A percentile compares a stretch with the other conserved stretches of the same genome.
Conservation (phyloP, 2,888 invertebrate species). For the Orthosia cruda region DNA sequence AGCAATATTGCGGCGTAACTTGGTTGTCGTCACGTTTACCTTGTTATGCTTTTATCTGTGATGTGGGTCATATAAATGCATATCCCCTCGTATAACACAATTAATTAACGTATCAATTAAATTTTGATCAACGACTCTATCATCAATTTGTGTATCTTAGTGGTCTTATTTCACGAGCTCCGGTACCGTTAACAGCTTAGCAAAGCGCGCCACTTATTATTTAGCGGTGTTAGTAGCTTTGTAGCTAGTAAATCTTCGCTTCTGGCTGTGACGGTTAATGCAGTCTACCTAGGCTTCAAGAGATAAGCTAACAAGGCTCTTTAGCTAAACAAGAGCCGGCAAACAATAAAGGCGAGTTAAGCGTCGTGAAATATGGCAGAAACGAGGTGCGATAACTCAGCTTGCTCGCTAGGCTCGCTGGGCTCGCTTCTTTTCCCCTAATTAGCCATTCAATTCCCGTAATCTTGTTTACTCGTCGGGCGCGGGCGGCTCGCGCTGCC, state of each 20-base stretch:
- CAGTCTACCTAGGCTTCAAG: constrained; percentile 86
- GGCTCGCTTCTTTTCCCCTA: constrained; percentile 90
- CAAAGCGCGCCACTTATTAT: constrained; percentile 68
- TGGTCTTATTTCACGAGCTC: constrained; percentile 46
- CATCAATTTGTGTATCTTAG: constrained; percentile 47
- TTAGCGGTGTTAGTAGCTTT: constrained; percentile 78
- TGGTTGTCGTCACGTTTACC: constrained; percentile 80
- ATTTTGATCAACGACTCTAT: constrained; percentile 43
- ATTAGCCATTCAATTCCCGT: constrained; percentile 92
- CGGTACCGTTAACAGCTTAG: constrained; percentile 63
- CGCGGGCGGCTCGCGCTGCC: constrained; percentile 87
- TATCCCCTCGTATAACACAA: constrained; percentile 72
- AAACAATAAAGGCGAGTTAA: constrained; percentile 89
- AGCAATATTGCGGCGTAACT: constrained; percentile 80
- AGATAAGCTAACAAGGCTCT: constrained; percentile 90
- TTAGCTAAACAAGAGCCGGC: constrained; percentile 89
- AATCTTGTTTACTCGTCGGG: constrained; percentile 91
- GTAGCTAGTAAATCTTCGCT: constrained; percentile 83
- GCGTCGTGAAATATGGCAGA: constrained; percentile 90
- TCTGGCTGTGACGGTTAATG: constrained; percentile 85
- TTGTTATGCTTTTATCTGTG: constrained; percentile 77
- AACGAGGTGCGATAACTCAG: constrained; percentile 90
- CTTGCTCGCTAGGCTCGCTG: constrained; percentile 81
- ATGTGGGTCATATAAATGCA: constrained; percentile 75
- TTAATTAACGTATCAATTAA: constrained; percentile 70